Base-by-base conservation (phyloP, 1,140 invertebrate genomes). In the Thaumatotibia leucotreta region DNA sequence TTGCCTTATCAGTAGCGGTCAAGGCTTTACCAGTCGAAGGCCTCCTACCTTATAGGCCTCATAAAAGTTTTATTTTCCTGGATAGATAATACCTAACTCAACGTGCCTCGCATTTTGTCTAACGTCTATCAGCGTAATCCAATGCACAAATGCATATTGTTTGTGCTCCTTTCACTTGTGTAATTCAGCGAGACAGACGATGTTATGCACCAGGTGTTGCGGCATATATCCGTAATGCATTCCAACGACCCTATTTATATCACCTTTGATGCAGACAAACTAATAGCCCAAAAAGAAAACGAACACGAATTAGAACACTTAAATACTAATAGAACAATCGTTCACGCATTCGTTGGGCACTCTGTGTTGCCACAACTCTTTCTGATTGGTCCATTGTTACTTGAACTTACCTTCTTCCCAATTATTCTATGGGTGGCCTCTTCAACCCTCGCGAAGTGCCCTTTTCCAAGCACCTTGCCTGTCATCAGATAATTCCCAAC, bases 401-500 rank as follows among this genome's bases (percentile, higher is more conserved):
- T 35, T 62, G 14, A 33, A 35, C 33, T 70, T 66, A 91, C 88
- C 92, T 93, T 93, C 66, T 89, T 89, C 50, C 92, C 91, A 31
- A 94, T 89, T 39, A 92, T 76, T 29, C 85, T 88, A 76, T 94
- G 93, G 14, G 92, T 90, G 5, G 92, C 93, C 74, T 94, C 92
- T 68, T 93, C 92, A 31, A 94, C 93, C 64, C 85, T 84, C 17
- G 93, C 93, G 73, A 94, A 94, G 74, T 93, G 93, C 32, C 93
- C 93, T 75, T 93, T 93, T 14, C 93, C 93, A 5, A 94, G 77
- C 22, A 92, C 80, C 68, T 88, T 91, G 22, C 92, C 92, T 31
- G 92, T 93, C 88, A 93, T 92, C 68, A 89, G 76, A 75, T 94
- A 94, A 70, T 92, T 93, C 45, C 93, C 93, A 32, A 94, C 82